Evolutionary conservation across 1,140 invertebrate species (phyloP).

Genomic region (Cydia strobilella): DNA sequence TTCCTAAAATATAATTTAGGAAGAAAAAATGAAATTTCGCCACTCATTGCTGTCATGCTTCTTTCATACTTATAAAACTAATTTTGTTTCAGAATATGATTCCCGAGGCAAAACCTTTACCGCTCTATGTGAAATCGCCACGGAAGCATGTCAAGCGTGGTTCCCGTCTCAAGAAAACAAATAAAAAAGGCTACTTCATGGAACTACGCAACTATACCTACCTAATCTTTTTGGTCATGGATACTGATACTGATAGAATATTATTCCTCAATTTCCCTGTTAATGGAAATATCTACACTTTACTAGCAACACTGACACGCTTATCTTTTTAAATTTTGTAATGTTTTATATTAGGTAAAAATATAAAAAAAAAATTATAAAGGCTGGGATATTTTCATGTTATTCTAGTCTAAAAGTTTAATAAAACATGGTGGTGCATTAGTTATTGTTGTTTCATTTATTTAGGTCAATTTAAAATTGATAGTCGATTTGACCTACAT

Average conservation of each 20-base stretch:
- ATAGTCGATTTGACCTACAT: slow-evolving; percentile 52
- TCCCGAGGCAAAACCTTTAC: slow-evolving; percentile 84
- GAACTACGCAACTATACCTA: neutral
- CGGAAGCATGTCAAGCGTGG: slow-evolving; percentile 89
- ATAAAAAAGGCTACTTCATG: slow-evolving; percentile 40
- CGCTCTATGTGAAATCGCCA: slow-evolving; percentile 89
- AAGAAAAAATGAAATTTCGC: no score
- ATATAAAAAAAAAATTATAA: slow-evolving; percentile 8
- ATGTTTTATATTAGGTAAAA: slow-evolving; percentile 20
- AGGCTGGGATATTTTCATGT: slow-evolving; percentile 35
- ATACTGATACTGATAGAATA: neutral
- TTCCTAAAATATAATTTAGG: no score
- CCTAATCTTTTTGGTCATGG: slow-evolving; percentile 12
- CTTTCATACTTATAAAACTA: neutral
- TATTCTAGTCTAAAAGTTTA: slow-evolving; percentile 15
- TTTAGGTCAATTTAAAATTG: slow-evolving; percentile 38
- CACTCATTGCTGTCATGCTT: no score
- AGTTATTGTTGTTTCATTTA: neutral
- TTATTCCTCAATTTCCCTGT: slow-evolving; percentile 5
- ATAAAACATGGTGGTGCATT: neutral
- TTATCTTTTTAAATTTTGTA: slow-evolving; percentile 5
- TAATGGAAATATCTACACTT: slow-evolving; percentile 14
- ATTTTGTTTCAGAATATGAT: slow-evolving; percentile 84
- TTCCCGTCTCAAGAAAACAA: slow-evolving; percentile 81
- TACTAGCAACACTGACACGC: slow-evolving; percentile 21